Evolutionary conservation across 2,113 vertebrate species (phyloP).

Genomic region (Antennarius striatus): DNA sequence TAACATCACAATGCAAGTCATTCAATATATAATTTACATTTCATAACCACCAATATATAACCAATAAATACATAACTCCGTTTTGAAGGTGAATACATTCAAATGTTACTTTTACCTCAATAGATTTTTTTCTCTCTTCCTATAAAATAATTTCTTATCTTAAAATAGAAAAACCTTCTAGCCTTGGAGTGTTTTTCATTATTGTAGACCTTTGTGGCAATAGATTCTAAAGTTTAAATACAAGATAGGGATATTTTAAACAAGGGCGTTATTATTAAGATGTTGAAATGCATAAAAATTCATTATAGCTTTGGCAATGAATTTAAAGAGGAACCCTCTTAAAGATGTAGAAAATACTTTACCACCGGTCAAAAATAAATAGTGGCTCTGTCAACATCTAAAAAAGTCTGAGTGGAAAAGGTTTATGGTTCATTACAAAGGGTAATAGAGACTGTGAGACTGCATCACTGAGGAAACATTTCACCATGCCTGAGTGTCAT

Average conservation of each 20-base stretch:
- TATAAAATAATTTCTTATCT: too few relatives aligned
- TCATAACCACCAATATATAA: slow-evolving; percentile 51
- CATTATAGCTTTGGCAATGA: slow-evolving; percentile 4
- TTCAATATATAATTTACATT: slow-evolving; percentile 55
- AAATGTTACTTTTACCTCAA: slow-evolving; percentile 35
- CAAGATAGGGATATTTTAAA: slow-evolving; percentile 31
- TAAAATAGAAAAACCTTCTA: too few relatives aligned
- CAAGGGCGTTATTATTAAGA: slow-evolving; percentile 22
- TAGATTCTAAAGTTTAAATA: slow-evolving; percentile 28
- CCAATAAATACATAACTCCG: slow-evolving; percentile 29
- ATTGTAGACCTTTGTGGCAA: slow-evolving; percentile 18
- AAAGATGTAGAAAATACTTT: background rate
- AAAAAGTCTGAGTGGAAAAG: background rate
- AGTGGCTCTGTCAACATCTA: background rate
- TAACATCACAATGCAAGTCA: slow-evolving; percentile 58
- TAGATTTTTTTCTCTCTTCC: slow-evolving; percentile 10
- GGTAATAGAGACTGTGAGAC: background rate
- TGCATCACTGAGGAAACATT: slow-evolving; percentile 13
- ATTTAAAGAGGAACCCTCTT: slow-evolving; percentile 12
- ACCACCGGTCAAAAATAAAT: background rate
- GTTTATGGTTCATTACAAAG: slow-evolving; percentile 10
- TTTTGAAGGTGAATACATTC: slow-evolving; percentile 36
- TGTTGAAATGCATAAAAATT: slow-evolving; percentile 12
- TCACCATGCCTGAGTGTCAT: background rate
- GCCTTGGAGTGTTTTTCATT: too few relatives aligned